Conservation (phyloP, 2,797 vertebrate species). For the Lagodon rhomboides region DNA sequence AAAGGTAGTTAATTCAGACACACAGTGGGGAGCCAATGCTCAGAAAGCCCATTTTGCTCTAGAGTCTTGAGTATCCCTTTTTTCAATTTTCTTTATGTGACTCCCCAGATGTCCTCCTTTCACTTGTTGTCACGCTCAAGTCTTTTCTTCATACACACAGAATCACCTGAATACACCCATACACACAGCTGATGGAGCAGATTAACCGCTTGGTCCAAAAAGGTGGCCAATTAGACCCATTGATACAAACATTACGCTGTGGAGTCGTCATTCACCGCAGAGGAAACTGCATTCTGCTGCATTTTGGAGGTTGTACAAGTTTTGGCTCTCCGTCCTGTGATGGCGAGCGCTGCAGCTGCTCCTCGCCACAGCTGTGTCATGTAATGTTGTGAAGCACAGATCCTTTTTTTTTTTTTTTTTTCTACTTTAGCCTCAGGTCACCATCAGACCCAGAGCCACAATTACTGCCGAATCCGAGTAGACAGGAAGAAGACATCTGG, state of each 20-base stretch:
- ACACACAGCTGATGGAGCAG: constrained; percentile 12
- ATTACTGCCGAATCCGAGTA: constrained; percentile 30
- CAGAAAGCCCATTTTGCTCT: constrained; percentile 21
- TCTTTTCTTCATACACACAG: neutral
- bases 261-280: constrained; percentile 23
- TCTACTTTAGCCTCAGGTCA: constrained; percentile 11
- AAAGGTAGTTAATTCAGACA: constrained; percentile 20
- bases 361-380: constrained; percentile 12
- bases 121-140: neutral
- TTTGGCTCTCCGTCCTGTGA: neutral
- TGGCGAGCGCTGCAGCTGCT: neutral
- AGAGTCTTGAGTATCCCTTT: neutral
- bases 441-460: constrained; percentile 9
- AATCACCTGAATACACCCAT: neutral
- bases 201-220: neutral
- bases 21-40: constrained; percentile 16
- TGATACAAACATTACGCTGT: constrained; percentile 38
- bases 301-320: neutral
- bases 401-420: neutral
- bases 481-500: constrained; percentile 52
- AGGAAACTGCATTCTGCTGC: neutral
- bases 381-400: neutral
- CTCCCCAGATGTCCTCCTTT: constrained; percentile 13
- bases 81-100: constrained; percentile 5
- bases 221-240: constrained; percentile 12